phyloP scores from a whole-genome alignment of 1,140 invertebrate genomes.

The Lineus longissimus region DNA sequence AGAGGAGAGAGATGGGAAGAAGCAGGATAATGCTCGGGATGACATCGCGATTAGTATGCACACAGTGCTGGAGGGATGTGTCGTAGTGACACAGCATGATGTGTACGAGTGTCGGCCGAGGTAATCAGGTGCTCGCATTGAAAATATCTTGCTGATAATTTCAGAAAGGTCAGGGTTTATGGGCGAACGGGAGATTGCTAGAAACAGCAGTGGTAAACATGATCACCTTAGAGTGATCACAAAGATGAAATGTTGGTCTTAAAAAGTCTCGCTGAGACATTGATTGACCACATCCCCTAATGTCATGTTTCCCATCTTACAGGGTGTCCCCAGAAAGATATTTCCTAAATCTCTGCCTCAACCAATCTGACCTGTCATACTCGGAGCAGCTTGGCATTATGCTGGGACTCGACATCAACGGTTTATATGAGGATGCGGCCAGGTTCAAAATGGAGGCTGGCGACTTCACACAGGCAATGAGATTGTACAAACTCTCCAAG shows the following conservation, averaged over 20 bases:
- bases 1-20: conserved; percentile 20
- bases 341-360: conserved; percentile 65
- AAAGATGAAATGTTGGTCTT: no score
- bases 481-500: conserved; percentile 70
- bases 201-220: no score
- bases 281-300: no score
- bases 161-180: no score
- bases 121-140: no score
- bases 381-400: conserved; percentile 49
- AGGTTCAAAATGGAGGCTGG: conserved; percentile 66
- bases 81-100: conserved; percentile 66
- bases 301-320: no score
- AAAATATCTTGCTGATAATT: no score
- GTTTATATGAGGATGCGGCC: conserved; percentile 69
- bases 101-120: conserved; percentile 67
- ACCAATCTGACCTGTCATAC: conserved; percentile 50
- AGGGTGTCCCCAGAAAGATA: conserved; percentile 64
- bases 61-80: conserved; percentile 59
- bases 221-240: no score
- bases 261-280: no score
- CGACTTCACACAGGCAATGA: conserved; percentile 64
- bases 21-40: conserved; percentile 9
- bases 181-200: no score
- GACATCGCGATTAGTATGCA: conserved; percentile 33
- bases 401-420: conserved; percentile 62